Base-by-base conservation (phyloP, 1,140 invertebrate species). In the Drosophila burlai region DNA sequence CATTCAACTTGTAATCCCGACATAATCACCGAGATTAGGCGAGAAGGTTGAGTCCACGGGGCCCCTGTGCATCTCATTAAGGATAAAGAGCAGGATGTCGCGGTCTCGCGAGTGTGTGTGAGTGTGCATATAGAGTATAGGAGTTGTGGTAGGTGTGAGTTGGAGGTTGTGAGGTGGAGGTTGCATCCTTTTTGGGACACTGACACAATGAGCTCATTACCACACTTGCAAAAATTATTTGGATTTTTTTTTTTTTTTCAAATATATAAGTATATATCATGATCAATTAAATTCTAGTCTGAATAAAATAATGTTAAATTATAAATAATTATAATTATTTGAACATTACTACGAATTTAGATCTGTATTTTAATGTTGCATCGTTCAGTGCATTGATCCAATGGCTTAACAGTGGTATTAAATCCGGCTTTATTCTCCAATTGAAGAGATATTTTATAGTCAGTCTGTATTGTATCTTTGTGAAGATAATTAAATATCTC, bases 1-100 rank as follows among this genome's bases (percentile, higher is more conserved):
- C 72, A 75, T 75, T 75, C 69, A 75, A 54, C 72, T 74, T 75
- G 71, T 75, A 73, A 73, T 73, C 69, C 68, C 55, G 11, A 11
- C 71, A 55, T 75, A 75, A 75, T 75, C 47, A 55, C 59, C 55
- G 47, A 63, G 69, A 72, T 59, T 66, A 60, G 60, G 68, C 61
- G 68, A 42, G 68, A 72, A 60, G 54, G 54, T 24, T 72, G 66
- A 29, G 50, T 40, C 52, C 52, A 52, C 29, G 36, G 29, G 55
- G 24, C 29, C 43, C 4, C 43, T 73, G 71, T 74, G 71, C 71
- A 74, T 74, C 71, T 74, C 71, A 74, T 74, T 74, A 74, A 61
- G 55, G 45, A 61, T 74, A 73, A 61, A 61, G 67, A 73, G 67
- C 54, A 43, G 71, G 68, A 73, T 73, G 68, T 73, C 68, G 71